A percentile compares a stretch with the other conserved stretches of the same genome.
These are phyloP conservation scores for Trinorchestia longiramus DNA, from an alignment of 1,140 invertebrate species.

Conservation along the genomic window DNA sequence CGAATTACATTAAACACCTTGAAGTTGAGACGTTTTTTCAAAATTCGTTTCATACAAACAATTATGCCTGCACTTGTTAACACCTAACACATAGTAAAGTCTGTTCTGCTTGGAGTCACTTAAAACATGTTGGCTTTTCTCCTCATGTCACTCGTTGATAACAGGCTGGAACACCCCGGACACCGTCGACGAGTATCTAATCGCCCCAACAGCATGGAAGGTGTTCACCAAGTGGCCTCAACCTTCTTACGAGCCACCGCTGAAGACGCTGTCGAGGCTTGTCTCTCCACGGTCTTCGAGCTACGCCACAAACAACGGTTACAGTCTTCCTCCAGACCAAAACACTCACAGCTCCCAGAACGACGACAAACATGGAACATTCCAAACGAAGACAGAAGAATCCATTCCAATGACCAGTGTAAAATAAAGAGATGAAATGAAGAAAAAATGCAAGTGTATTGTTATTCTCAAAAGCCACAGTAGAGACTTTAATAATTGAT, in stretches of 20 bases:
- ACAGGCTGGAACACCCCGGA: slow-evolving; percentile 58
- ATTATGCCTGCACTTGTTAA: background rate
- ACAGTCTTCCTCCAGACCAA: background rate
- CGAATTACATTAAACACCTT: too few relatives aligned
- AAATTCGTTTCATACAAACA: too few relatives aligned
- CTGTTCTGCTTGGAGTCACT: background rate
- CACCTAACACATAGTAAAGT: background rate
- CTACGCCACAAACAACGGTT: background rate
- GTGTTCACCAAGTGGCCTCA: slow-evolving; percentile 44
- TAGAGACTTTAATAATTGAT: background rate
- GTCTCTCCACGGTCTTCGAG: background rate
- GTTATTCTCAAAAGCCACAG: background rate
- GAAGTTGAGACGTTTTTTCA: too few relatives aligned
- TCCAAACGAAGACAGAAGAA: background rate
- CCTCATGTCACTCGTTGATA: background rate
- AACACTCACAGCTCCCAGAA: background rate
- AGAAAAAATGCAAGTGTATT: background rate
- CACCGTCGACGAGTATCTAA: slow-evolving; percentile 58
- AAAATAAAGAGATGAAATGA: background rate
- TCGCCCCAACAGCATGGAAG: slow-evolving; percentile 56
- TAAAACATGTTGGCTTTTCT: background rate
- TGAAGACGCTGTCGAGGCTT: background rate
- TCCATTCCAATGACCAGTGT: background rate
- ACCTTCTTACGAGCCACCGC: background rate
- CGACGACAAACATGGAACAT: slow-evolving; percentile 7